phyloP scores from a whole-genome alignment of 2,113 vertebrate genomes.

The Sorex araneus region DNA sequence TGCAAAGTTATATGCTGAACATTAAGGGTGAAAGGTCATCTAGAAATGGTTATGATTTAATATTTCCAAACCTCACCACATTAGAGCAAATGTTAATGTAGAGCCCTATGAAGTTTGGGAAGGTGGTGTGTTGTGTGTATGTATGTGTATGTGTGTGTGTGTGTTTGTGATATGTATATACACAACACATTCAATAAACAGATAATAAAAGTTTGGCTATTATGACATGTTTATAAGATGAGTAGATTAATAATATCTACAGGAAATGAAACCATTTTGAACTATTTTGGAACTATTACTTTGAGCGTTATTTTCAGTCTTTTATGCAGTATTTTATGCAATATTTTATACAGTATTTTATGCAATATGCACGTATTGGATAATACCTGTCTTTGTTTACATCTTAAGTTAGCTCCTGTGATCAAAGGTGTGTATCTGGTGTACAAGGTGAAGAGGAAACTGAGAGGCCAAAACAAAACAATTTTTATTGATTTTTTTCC shows the following conservation, averaged over 20 bases:
- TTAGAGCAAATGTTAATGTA: slow-evolving; percentile 90
- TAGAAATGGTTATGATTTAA: slow-evolving; percentile 77
- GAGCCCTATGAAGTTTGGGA: slow-evolving; percentile 86
- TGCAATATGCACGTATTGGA: neutral
- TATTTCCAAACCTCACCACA: slow-evolving; percentile 80
- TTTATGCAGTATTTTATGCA: slow-evolving; percentile 24
- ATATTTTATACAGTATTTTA: neutral
- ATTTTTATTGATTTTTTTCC: no score
- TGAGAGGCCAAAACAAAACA: slow-evolving; percentile 15
- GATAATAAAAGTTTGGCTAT: slow-evolving; percentile 40
- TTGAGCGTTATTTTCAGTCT: slow-evolving; percentile 36
- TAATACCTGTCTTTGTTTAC: slow-evolving; percentile 48
- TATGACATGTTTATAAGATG: neutral
- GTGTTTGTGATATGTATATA: slow-evolving; percentile 70
- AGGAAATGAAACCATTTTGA: neutral
- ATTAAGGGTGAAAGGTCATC: slow-evolving; percentile 66
- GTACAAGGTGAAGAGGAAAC: neutral
- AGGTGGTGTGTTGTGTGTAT: slow-evolving; percentile 64
- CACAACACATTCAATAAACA: slow-evolving; percentile 71
- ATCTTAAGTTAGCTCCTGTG: slow-evolving; percentile 60
- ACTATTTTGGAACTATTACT: neutral
- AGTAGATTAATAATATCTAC: neutral
- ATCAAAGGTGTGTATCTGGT: slow-evolving; percentile 46
- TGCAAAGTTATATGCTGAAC: slow-evolving; percentile 52
- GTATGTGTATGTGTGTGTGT: slow-evolving; percentile 59